Evolutionary conservation across 92 coral and sea anemone species (phyloP), one percentile per base, ranked within the genome.

Genomic region (Parazoanthus atlanticus): DNA sequence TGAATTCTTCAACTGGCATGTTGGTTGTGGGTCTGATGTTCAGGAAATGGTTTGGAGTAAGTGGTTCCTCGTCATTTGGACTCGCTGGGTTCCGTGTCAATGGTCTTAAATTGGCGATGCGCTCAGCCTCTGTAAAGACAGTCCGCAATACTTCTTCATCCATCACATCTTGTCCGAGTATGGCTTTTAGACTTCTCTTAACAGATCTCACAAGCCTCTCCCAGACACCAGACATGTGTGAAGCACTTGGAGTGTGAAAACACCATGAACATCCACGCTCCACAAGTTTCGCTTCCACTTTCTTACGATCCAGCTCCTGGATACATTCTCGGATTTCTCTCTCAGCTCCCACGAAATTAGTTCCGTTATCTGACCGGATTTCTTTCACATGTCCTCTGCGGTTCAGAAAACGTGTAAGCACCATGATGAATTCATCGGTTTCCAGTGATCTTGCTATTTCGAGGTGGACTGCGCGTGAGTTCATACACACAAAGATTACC

Each of bases 171-270:
- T 93, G 85, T 7, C 92, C 90, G 1, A 88, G 52, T 61, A 91
- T 91, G 26, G 92, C 92, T 58, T 91, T 91, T 52, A 91, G 78
- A 75, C 93, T 91, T 77, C 93, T 74, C 82, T 91, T 93, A 5
- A 91, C 92, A 8, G 89, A 43, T 69, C 90, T 78, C 0, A 93
- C 93, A 10, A 93, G 43, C 67, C 95, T 82, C 78, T 93, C 95
- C 95, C 95, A 93, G 15, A 91, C 95, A 25, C 92, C 92, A 2
- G 92, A 91, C 93, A 89, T 89, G 82, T 91, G 93, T 13, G 91
- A 88, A 10, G 95, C 93, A 75, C 89, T 91, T 25, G 93, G 93
- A 19, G 92, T 92, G 88, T 93, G 92, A 73, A 93, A 93, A 21
- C 80, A 86, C 93, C 93, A 93, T 19, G 86, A 88, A 79, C 91